Base-by-base conservation (phyloP, 1,140 invertebrate genomes). In the Hypothenemus hampei region DNA sequence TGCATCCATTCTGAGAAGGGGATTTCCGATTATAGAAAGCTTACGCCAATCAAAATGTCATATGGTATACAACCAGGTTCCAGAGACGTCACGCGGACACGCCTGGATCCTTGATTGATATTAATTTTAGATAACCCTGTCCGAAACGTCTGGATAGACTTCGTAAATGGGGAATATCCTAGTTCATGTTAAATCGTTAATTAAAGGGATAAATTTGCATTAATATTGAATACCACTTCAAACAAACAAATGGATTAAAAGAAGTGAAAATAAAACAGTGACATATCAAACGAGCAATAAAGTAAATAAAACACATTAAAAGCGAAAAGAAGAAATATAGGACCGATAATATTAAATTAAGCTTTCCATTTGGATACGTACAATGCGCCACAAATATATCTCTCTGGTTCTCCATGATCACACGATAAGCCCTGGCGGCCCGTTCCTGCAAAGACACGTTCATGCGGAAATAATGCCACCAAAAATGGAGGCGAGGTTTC, bases 401-500 rank as follows among this genome's bases (percentile, higher is more conserved):
- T 58, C 60, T 45, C n/a, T n/a, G n/a, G 43, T 59, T 56, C 37
- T 37, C 48, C 52, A 24, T 55, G 51, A 51, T 57, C 43, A 59
- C 58, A 61, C 61, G 61, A n/a, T n/a, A n/a, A 65, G 63, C 61
- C 56, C 47, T 57, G 50, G 50, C 58, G 43, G 47, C 53, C 40
- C 40, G 58, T 50, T 36, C 46, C 59, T 65, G 53, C 63, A 65
- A 65, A 58, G 64, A 58, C 59, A 56, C 59, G 55, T 57, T 59
- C 61, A 58, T 60, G 57, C 51, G 64, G 64, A 65, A 65, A 51
- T 64, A 65, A 65, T 58, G 59, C 60, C 60, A 59, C 57, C 53
- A 63, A 65, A 65, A 63, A 60, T 47, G 48, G 29, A 23, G 46
- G 40, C 18, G 36, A 16, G 48, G 21, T 51, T 15, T n/a, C 36